Evolutionary conservation across 2,888 invertebrate species (phyloP).

Genomic region (Limnephilus rhombicus): DNA sequence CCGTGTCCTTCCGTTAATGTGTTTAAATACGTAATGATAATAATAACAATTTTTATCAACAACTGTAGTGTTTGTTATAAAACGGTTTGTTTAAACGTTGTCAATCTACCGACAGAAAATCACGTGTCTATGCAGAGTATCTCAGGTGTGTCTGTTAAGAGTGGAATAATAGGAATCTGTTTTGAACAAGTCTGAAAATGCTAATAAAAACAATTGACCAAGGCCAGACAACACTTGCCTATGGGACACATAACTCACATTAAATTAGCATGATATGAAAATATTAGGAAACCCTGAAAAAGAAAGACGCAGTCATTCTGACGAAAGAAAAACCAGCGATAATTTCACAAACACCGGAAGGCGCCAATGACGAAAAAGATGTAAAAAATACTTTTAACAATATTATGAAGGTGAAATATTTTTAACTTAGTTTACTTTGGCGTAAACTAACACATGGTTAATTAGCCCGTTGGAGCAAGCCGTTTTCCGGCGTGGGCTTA

Average conservation of each 20-base stretch:
- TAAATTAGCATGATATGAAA: constrained; percentile 31
- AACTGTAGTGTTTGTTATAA: neutral
- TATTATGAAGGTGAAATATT: constrained; percentile 31
- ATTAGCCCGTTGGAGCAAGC: constrained; percentile 47
- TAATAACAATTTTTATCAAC: neutral
- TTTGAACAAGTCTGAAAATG: neutral
- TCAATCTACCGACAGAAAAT: neutral
- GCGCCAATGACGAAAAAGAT: constrained; percentile 31
- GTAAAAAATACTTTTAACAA: neutral
- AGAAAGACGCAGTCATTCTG: constrained; percentile 13
- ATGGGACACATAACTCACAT: constrained; percentile 20
- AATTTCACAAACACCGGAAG: constrained; percentile 7
- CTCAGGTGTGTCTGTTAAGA: constrained; percentile 5
- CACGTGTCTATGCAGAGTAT: neutral
- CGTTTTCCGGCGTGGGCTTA: constrained; percentile 40
- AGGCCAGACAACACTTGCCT: constrained; percentile 8
- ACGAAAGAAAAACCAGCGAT: neutral
- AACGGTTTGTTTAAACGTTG: constrained; percentile 4
- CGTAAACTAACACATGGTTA: constrained; percentile 48
- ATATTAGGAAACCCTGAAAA: neutral
- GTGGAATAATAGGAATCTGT: constrained; percentile 9
- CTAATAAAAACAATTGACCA: constrained; percentile 6
- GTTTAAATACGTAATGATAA: neutral
- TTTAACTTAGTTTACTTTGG: constrained; percentile 33
- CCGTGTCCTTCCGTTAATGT: no score